A percentile compares a stretch with the other conserved stretches of the same genome.
These are phyloP conservation scores for Palloptera scutellata DNA, from an alignment of 2,888 invertebrate genomes.

Conservation along the genomic window DNA sequence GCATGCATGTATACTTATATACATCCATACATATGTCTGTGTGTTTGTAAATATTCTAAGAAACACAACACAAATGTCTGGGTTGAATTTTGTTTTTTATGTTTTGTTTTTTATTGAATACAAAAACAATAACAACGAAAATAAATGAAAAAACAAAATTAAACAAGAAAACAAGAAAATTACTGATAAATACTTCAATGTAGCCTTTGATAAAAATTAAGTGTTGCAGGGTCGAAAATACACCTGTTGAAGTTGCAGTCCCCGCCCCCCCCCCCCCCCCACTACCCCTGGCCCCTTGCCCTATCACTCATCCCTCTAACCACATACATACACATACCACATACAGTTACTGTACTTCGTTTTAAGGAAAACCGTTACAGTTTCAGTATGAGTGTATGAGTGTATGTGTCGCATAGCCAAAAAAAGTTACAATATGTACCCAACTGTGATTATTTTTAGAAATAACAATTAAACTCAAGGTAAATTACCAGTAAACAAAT, in stretches of 20 bases:
- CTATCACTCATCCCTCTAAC: too few relatives aligned
- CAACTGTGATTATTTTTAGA: slow-evolving; percentile 10
- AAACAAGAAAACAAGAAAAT: too few relatives aligned
- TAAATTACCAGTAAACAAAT: slow-evolving; percentile 22
- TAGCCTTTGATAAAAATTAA: slow-evolving; percentile 2
- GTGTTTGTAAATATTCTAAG: background rate
- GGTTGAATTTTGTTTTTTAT: too few relatives aligned
- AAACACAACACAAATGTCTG: too few relatives aligned
- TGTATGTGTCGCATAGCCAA: background rate
- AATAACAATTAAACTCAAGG: slow-evolving; percentile 25
- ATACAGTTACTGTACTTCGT: too few relatives aligned
- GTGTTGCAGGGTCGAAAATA: slow-evolving; percentile 12
- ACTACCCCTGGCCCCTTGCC: slow-evolving; percentile 2
- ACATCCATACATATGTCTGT: background rate
- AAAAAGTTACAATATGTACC: background rate
- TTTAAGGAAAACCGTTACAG: too few relatives aligned
- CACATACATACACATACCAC: too few relatives aligned
- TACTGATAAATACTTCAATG: too few relatives aligned
- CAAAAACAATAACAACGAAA: too few relatives aligned
- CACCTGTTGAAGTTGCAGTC: slow-evolving; percentile 13
- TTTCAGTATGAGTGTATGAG: too few relatives aligned
- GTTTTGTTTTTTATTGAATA: too few relatives aligned
- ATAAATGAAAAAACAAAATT: too few relatives aligned
- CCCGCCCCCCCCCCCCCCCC: slow-evolving; percentile 28
- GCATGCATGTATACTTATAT: background rate